Conservation (phyloP, 1,140 invertebrate species). For the Temnothorax longispinosus region DNA sequence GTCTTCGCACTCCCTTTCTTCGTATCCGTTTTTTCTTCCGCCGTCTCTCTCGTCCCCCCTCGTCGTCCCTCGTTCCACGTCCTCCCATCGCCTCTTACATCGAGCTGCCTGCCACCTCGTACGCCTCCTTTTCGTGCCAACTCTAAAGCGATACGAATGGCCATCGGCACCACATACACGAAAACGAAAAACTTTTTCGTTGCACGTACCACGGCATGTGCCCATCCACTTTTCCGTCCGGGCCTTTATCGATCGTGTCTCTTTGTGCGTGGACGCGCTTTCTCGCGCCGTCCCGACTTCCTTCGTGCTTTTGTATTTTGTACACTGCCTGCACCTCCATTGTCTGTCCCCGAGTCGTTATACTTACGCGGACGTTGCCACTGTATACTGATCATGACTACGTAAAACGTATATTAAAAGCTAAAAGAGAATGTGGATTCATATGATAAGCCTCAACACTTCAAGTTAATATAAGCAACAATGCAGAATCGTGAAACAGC, state of each 20-base stretch:
- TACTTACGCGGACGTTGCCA: not conserved
- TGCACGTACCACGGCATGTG: not conserved
- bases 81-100: slow-evolving; percentile 1
- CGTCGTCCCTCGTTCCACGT: slow-evolving; percentile 1
- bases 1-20: slow-evolving; percentile 15
- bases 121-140: slow-evolving; percentile 47
- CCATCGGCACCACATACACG: slow-evolving; percentile 17
- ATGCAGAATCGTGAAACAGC: not conserved
- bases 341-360: slow-evolving; percentile 21
- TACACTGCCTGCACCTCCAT: not conserved
- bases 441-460: not conserved
- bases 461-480: not conserved
- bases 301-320: slow-evolving; percentile 8
- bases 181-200: slow-evolving; percentile 67
- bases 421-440: not conserved
- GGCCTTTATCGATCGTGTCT: slow-evolving; percentile 60
- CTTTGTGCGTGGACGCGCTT: slow-evolving; percentile 43
- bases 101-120: slow-evolving; percentile 24
- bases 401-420: not conserved
- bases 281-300: slow-evolving; percentile 19
- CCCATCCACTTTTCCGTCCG: slow-evolving; percentile 28
- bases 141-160: slow-evolving; percentile 72
- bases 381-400: not conserved
- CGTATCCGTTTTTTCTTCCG: not conserved
- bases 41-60: slow-evolving; percentile 51